Conservation (phyloP, 1,140 invertebrate species). For the Hyphantria cunea region DNA sequence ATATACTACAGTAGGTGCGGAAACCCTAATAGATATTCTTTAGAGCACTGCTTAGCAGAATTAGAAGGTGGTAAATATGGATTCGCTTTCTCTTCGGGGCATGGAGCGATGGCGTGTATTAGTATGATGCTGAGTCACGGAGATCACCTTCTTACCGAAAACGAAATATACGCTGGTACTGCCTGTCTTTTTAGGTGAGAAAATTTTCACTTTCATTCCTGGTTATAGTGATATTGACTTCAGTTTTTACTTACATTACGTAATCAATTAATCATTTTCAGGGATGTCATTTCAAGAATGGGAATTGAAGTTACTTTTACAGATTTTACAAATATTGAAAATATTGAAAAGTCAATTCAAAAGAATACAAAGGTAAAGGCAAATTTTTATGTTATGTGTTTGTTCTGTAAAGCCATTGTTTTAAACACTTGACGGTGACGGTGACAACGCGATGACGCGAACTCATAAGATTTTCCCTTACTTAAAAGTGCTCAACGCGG, state of each 20-base stretch:
- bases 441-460: no score
- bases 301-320: slow-evolving; percentile 90
- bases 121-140: slow-evolving; percentile 89
- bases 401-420: neutral
- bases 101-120: slow-evolving; percentile 92
- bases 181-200: slow-evolving; percentile 83
- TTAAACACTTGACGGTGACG: no score
- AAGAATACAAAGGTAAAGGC: slow-evolving; percentile 91
- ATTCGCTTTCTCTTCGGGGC: slow-evolving; percentile 93
- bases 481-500: no score
- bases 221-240: no score
- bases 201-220: no score
- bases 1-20: slow-evolving; percentile 97
- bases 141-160: slow-evolving; percentile 95
- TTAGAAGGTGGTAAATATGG: slow-evolving; percentile 95
- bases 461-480: no score
- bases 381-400: slow-evolving; percentile 20
- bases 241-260: no score
- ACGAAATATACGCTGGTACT: slow-evolving; percentile 98
- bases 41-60: slow-evolving; percentile 95
- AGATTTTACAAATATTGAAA: slow-evolving; percentile 88
- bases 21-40: slow-evolving; percentile 95
- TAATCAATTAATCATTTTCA: slow-evolving; percentile 45
- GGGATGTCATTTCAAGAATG: slow-evolving; percentile 85
- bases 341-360: slow-evolving; percentile 87